These are phyloP conservation scores for Hylia prasina DNA, from an alignment of 2,113 vertebrate species.

Conservation along the genomic window DNA sequence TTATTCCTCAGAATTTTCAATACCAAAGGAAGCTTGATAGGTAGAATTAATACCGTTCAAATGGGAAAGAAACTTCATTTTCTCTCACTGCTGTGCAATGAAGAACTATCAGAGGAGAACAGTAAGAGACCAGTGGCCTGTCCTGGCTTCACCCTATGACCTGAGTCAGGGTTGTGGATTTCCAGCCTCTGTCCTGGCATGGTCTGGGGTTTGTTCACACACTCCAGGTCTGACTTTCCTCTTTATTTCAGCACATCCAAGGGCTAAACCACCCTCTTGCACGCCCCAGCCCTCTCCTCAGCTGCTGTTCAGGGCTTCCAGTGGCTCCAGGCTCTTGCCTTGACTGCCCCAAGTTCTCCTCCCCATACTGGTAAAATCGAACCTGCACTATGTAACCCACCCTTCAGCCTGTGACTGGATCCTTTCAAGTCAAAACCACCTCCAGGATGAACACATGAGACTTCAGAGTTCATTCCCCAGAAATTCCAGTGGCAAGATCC, in stretches of 20 bases:
- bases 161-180: not conserved
- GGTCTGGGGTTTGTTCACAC: not conserved
- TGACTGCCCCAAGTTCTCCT: not conserved
- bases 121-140: not conserved
- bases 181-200: not conserved
- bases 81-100: not conserved
- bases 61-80: not conserved
- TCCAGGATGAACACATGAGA: not conserved
- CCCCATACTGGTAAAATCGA: not conserved
- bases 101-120: not conserved
- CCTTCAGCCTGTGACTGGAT: not conserved
- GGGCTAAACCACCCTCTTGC: not conserved
- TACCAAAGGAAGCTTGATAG: not conserved
- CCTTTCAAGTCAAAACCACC: not conserved
- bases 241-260: not conserved
- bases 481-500: not conserved
- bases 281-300: not conserved
- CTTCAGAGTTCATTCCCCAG: not conserved
- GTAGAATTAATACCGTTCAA: not conserved
- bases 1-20: not conserved
- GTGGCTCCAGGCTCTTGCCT: not conserved
- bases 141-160: not conserved
- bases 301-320: not conserved
- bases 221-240: not conserved
- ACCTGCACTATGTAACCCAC: too few species aligned